Base-by-base conservation (phyloP, 2,888 invertebrate genomes). In the Acrocyrtus sp. region DNA sequence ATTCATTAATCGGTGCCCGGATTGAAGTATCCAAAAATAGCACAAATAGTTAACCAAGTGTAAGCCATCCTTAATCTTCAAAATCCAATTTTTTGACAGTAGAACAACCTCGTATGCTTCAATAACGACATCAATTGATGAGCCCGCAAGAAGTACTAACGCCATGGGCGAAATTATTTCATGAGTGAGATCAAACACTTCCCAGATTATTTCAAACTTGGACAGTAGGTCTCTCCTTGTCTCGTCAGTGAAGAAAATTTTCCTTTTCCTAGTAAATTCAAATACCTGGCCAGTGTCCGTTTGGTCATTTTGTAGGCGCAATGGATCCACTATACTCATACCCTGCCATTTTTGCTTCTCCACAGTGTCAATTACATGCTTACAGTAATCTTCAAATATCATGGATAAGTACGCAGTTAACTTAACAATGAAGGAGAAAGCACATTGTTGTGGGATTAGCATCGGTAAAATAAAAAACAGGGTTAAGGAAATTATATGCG, bases 11-110 rank as follows among this genome's bases (percentile, higher is more conserved):
- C 63, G 10, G n/a, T 63, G 53, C 6, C 53, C 63, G 29, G 43
- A 63, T n/a, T 63, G 43, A 5, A 63, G 22, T 19, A 63, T 45
- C 63, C 63, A 63, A 26, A 26, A 27, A 26, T 45, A 63, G 29
- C 29, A 24, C 1, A 63, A 5, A 29, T 63, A 63, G 22, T 54
- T 63, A 2, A 39, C 41, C 26, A 63, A 24, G 24, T 63, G 63
- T 29, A 53, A 53, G 27, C 19, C 15, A 54, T 27, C 29, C 1
- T 15, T 6, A 8, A 22, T 22, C 6, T 24, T 27, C 17, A 22
- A 15, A 1, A 50, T n/a, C 2, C 15, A 17, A 17, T 51, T n/a
- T n/a, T 21, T 48, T 17, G 15, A 19, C 1, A 50, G 3, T 12
- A 63, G 5, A 0, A 54, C 12, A 3, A 63, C 15, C 53, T 63